Evolutionary conservation across 2,888 invertebrate species (phyloP).

Genomic region (Macrostomum cliftonense): DNA sequence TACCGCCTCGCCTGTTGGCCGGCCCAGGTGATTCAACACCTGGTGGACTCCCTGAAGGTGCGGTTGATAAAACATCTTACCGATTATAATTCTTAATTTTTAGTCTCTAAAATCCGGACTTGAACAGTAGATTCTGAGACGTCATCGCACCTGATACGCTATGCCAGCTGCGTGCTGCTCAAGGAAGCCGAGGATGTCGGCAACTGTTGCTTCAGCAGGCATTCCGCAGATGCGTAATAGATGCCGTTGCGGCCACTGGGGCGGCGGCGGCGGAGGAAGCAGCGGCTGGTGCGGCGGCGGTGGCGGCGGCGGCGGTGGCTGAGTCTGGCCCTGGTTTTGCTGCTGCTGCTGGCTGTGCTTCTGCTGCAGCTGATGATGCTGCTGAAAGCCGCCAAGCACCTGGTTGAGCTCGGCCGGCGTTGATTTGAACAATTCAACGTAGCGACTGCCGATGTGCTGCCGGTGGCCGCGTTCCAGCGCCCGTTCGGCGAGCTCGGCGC

Average conservation of each 20-base stretch:
- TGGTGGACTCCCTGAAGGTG: too few species aligned
- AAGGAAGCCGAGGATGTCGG: constrained; percentile 85
- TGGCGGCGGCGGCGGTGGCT: constrained; percentile 4
- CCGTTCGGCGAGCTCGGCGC: constrained; percentile 70
- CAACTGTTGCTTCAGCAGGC: constrained; percentile 89
- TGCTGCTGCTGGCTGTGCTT: too few species aligned
- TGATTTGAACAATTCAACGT: constrained; percentile 90
- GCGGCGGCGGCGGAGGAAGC: too few species aligned
- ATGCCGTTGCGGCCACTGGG: too few species aligned
- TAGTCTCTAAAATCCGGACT: too few species aligned
- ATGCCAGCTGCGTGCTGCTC: constrained; percentile 92
- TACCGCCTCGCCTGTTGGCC: constrained; percentile 97
- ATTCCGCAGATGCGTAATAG: constrained; percentile 66
- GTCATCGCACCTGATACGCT: constrained; percentile 61
- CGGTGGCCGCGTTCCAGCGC: constrained; percentile 77
- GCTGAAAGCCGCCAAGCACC: constrained; percentile 42
- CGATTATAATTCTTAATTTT: too few species aligned
- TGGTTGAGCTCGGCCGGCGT: constrained; percentile 98
- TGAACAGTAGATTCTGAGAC: too few species aligned
- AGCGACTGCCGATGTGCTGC: constrained; percentile 81
- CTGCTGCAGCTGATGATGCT: background rate
- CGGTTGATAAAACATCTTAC: too few species aligned
- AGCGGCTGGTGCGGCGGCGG: background rate
- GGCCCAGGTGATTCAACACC: constrained; percentile 43
- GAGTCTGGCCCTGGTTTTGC: too few species aligned